Percentiles rank a stretch among this genome's conserved stretches.
These are phyloP conservation scores for Apomyelois bistriatella DNA, from an alignment of 2,888 invertebrate genomes.

Conservation along the genomic window DNA sequence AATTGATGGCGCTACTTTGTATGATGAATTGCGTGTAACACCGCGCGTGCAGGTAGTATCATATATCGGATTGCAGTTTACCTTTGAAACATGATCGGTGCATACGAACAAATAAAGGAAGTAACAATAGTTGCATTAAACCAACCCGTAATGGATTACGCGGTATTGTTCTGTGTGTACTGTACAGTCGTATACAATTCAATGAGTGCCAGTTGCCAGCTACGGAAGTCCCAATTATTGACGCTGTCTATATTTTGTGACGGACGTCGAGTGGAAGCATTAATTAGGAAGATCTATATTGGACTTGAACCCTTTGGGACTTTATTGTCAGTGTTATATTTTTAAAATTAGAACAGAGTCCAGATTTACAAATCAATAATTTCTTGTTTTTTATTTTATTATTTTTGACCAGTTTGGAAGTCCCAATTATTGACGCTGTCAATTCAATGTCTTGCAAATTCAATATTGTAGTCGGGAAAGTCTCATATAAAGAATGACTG, in stretches of 20 bases:
- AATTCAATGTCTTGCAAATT: no score
- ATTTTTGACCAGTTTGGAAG: no score
- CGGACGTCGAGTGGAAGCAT: neutral
- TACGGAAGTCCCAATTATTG: conserved; percentile 15
- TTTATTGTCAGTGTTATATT: neutral
- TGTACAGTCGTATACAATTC: conserved; percentile 1
- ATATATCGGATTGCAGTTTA: neutral
- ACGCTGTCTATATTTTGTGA: neutral
- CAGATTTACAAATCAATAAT: no score
- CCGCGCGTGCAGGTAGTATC: neutral
- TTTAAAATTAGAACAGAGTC: neutral
- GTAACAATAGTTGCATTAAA: conserved; percentile 11
- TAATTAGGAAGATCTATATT: neutral
- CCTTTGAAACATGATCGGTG: conserved; percentile 5
- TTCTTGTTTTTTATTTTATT: no score
- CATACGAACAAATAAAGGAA: conserved; percentile 11
- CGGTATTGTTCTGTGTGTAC: conserved; percentile 5
- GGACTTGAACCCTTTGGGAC: neutral
- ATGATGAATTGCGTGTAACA: no score
- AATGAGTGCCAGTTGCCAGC: neutral
- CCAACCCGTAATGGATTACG: neutral
- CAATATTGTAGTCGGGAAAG: no score
- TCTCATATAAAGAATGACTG: no score
- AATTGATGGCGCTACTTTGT: no score
- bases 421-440: no score